Evolutionary conservation across 2,888 invertebrate genomes (phyloP).

Genomic region (Stenotaenia linearis): DNA sequence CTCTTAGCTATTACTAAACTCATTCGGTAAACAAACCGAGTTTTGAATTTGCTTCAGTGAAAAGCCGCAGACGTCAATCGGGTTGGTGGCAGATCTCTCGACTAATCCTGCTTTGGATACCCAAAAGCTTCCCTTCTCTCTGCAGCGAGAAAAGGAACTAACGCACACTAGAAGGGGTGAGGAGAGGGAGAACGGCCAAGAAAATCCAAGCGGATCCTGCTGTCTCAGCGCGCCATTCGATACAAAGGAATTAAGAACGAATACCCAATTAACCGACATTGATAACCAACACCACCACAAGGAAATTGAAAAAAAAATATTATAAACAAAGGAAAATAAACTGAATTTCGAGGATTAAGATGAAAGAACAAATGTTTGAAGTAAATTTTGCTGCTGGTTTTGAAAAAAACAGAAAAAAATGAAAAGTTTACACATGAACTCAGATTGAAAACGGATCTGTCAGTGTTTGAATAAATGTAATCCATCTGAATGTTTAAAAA

Average conservation of each 20-base stretch:
- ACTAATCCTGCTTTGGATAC: conserved; percentile 9
- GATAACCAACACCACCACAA: background rate
- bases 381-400: background rate
- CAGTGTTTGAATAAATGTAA: conserved; percentile 8
- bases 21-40: background rate
- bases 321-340: background rate
- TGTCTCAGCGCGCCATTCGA: background rate
- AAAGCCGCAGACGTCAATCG: conserved; percentile 10
- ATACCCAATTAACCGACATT: conserved; percentile 7
- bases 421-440: conserved; percentile 15
- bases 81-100: background rate
- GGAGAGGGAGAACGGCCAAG: background rate
- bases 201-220: background rate
- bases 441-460: background rate
- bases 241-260: background rate
- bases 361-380: background rate
- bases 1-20: background rate
- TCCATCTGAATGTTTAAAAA: background rate
- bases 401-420: background rate
- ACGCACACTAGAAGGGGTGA: background rate
- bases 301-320: background rate
- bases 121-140: background rate
- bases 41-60: background rate
- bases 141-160: background rate
- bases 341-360: background rate